Evolutionary conservation across 2,797 vertebrate species (phyloP).

Genomic region (Micrastur ruficollis): DNA sequence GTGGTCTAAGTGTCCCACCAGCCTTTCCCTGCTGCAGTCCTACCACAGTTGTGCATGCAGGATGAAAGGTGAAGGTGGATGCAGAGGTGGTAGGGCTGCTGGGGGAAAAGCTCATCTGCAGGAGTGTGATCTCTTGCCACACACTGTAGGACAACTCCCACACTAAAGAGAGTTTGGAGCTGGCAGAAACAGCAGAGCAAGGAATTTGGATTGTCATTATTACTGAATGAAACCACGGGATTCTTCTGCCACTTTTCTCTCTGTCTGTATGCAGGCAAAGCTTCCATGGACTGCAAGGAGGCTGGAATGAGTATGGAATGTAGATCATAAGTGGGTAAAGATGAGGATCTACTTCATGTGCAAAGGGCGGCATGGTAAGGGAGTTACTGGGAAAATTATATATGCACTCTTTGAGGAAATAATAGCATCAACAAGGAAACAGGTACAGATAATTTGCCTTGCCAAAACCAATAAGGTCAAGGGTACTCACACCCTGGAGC

Average conservation of each 20-base stretch:
- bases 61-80: background rate
- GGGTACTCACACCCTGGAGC: conserved; percentile 49
- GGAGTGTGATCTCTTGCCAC: background rate
- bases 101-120: background rate
- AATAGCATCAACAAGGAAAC: background rate
- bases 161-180: background rate
- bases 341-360: background rate
- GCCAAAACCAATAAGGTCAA: background rate
- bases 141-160: background rate
- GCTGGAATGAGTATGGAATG: background rate
- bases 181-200: background rate
- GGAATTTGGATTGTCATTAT: background rate
- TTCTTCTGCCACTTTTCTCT: background rate
- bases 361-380: background rate
- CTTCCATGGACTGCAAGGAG: background rate
- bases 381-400: background rate
- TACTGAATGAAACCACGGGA: background rate
- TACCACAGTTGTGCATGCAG: background rate
- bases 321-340: background rate
- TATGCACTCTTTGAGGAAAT: background rate
- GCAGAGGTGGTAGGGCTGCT: background rate
- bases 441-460: background rate
- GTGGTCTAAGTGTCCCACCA: background rate
- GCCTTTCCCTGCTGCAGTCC: background rate
- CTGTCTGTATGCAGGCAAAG: background rate